phyloP scores from a whole-genome alignment of 2,113 vertebrate genomes.

The Nansenia antarctica region DNA sequence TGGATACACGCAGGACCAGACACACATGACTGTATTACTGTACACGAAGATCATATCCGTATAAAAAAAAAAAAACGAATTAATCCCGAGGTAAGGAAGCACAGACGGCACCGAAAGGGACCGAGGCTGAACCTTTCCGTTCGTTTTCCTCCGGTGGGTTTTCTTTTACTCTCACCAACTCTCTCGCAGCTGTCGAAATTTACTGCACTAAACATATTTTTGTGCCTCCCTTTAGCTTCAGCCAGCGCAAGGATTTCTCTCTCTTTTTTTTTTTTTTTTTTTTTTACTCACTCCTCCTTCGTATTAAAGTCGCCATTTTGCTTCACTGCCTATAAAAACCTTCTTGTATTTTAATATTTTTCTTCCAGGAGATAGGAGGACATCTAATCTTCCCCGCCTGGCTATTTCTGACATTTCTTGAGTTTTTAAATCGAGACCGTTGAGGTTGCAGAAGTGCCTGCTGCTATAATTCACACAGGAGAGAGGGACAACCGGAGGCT shows the following conservation, averaged over 20 bases:
- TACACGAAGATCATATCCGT: slow-evolving; percentile 75
- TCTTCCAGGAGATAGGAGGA: slow-evolving; percentile 58
- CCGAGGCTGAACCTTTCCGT: slow-evolving; percentile 38
- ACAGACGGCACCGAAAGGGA: slow-evolving; percentile 52
- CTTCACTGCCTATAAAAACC: slow-evolving; percentile 84
- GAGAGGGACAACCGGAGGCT: slow-evolving; percentile 56
- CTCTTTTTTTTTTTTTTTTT: too few species aligned
- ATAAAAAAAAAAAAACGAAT: slow-evolving; percentile 62
- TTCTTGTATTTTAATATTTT: slow-evolving; percentile 75
- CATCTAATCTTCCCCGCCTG: slow-evolving; percentile 41
- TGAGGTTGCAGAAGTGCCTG: slow-evolving; percentile 66
- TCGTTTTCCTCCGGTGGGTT: slow-evolving; percentile 60
- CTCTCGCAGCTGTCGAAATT: slow-evolving; percentile 63
- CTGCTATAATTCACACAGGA: slow-evolving; percentile 75
- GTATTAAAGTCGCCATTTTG: slow-evolving; percentile 97
- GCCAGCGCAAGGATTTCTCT: slow-evolving; percentile 74
- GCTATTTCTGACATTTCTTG: slow-evolving; percentile 52
- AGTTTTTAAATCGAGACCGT: slow-evolving; percentile 59
- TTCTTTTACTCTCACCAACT: slow-evolving; percentile 66
- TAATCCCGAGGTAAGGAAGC: slow-evolving; percentile 76
- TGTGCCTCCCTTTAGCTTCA: slow-evolving; percentile 72
- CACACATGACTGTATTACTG: slow-evolving; percentile 75
- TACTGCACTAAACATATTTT: slow-evolving; percentile 72
- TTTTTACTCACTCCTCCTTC: slow-evolving; percentile 83
- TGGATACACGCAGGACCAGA: slow-evolving; percentile 77